Conservation (phyloP, 2,113 vertebrate genomes). For the Microcebus tavaratra region DNA sequence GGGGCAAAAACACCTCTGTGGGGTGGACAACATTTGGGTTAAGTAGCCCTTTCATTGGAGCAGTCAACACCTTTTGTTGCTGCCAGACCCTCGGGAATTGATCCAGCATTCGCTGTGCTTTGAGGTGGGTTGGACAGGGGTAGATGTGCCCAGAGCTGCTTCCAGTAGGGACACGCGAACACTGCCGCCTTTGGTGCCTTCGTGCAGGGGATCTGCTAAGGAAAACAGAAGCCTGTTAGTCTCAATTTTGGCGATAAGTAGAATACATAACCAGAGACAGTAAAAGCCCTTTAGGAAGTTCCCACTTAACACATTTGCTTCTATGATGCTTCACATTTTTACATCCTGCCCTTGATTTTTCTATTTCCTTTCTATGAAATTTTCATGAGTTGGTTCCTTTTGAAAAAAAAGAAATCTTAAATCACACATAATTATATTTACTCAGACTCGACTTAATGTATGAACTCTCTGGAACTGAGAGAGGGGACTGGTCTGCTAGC, state of each 20-base stretch:
- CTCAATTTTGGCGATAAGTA: conserved; percentile 59
- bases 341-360: conserved; percentile 66
- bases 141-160: background rate
- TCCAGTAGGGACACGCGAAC: background rate
- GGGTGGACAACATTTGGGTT: background rate
- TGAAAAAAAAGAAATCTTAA: conserved; percentile 59
- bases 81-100: conserved; percentile 54
- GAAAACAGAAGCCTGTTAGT: conserved; percentile 60
- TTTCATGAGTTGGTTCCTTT: conserved; percentile 70
- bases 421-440: conserved; percentile 65
- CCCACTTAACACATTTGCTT: conserved; percentile 71
- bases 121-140: conserved; percentile 59
- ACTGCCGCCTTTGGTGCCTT: conserved; percentile 34
- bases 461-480: background rate
- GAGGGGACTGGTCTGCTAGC: background rate
- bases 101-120: conserved; percentile 4
- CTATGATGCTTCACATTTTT: conserved; percentile 58
- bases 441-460: conserved; percentile 34
- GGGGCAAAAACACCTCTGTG: conserved; percentile 38
- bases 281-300: conserved; percentile 67
- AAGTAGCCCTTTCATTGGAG: conserved; percentile 53
- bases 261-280: conserved; percentile 54
- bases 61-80: conserved; percentile 66
- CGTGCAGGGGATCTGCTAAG: conserved; percentile 30
- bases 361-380: conserved; percentile 69